A percentile compares a stretch with the other conserved stretches of the same genome.
Evolutionary conservation across 2,113 vertebrate species (phyloP).

Genomic region (Epinephelus cyanopodus): DNA sequence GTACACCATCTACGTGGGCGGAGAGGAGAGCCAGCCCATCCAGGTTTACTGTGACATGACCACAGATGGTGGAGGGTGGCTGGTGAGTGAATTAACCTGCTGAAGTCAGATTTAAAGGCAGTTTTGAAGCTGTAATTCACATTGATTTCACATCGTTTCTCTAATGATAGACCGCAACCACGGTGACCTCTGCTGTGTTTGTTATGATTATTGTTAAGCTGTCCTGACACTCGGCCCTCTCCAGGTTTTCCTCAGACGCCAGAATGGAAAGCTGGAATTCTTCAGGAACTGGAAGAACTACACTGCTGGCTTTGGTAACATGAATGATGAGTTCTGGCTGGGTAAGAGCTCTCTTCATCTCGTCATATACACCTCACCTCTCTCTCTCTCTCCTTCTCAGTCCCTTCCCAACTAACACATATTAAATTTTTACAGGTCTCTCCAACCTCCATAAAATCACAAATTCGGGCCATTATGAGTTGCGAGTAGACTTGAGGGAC

Average conservation of each 20-base stretch:
- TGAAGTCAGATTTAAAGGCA: neutral
- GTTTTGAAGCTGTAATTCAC: neutral
- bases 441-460: slow-evolving; percentile 94
- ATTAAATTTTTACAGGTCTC: slow-evolving; percentile 84
- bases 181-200: neutral
- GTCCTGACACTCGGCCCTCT: slow-evolving; percentile 31
- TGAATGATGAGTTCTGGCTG: slow-evolving; percentile 94
- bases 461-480: slow-evolving; percentile 89
- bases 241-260: slow-evolving; percentile 94
- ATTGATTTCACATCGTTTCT: neutral
- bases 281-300: slow-evolving; percentile 95
- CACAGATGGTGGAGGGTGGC: slow-evolving; percentile 94
- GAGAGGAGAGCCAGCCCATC: slow-evolving; percentile 87
- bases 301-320: slow-evolving; percentile 90
- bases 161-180: neutral
- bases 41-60: slow-evolving; percentile 96
- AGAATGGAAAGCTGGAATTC: slow-evolving; percentile 92
- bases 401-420: slow-evolving; percentile 3
- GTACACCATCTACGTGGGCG: slow-evolving; percentile 90
- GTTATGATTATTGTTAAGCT: slow-evolving; percentile 15
- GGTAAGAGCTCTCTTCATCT: slow-evolving; percentile 82
- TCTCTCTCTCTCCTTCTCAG: neutral
- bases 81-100: slow-evolving; percentile 84
- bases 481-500: slow-evolving; percentile 93
- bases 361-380: neutral